Evolutionary conservation across 2,888 invertebrate species (phyloP).

Genomic region (Drosophila prolongata): DNA sequence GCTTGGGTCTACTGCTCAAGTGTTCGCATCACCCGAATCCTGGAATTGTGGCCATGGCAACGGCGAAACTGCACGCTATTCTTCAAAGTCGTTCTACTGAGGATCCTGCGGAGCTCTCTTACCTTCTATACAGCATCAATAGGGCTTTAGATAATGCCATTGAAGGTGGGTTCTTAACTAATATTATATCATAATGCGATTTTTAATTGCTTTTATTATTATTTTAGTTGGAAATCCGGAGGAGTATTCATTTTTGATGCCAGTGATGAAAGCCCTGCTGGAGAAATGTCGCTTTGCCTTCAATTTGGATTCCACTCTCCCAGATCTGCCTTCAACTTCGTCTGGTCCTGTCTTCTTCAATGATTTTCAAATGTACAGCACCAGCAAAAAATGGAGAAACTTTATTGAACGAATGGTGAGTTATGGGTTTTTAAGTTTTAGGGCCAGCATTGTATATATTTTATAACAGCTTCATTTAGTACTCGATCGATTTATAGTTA

Average conservation of each 20-base stretch:
- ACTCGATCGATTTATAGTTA: constrained; percentile 53
- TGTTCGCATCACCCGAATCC: constrained; percentile 85
- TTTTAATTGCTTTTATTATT: not conserved
- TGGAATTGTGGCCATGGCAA: constrained; percentile 87
- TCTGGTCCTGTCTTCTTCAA: constrained; percentile 87
- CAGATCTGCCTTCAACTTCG: constrained; percentile 85
- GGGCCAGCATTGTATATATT: too few relatives aligned
- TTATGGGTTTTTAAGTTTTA: constrained; percentile 9
- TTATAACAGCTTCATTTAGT: not conserved
- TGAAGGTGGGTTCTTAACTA: constrained; percentile 79
- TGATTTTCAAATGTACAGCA: constrained; percentile 86
- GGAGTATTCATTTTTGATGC: constrained; percentile 87
- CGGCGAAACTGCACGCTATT: constrained; percentile 87
- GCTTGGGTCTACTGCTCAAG: constrained; percentile 84
- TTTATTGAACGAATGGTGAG: constrained; percentile 86
- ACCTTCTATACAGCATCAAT: constrained; percentile 85
- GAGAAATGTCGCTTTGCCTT: constrained; percentile 85
- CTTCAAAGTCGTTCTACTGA: constrained; percentile 86
- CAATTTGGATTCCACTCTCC: constrained; percentile 83
- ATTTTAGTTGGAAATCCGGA: constrained; percentile 85
- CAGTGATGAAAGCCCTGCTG: constrained; percentile 87
- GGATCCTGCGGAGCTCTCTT: constrained; percentile 86
- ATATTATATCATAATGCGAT: too few relatives aligned
- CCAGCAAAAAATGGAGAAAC: constrained; percentile 86
- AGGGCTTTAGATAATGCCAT: constrained; percentile 85